Evolutionary conservation across 2,113 vertebrate genomes (phyloP).

Genomic region (Leptobrachium leishanense): DNA sequence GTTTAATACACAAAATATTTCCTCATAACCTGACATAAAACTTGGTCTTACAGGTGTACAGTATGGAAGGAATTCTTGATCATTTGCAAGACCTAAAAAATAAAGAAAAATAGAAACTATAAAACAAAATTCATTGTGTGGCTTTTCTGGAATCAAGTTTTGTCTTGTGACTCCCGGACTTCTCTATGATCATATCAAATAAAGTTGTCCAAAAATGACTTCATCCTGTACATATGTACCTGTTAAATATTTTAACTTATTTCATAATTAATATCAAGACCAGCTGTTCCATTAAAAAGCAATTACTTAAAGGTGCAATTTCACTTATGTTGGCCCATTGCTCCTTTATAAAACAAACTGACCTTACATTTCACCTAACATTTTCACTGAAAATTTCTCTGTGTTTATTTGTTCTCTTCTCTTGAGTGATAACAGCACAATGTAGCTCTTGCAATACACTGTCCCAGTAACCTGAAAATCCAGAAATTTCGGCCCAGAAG

Average conservation of each 20-base stretch:
- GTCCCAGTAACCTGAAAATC: too few relatives aligned
- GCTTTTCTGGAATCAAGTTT: conserved; percentile 60
- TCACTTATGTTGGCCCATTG: conserved; percentile 3
- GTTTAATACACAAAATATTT: conserved; percentile 66
- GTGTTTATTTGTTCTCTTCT: too few relatives aligned
- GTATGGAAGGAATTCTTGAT: conserved; percentile 64
- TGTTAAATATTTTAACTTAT: conserved; percentile 64
- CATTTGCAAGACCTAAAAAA: conserved; percentile 57
- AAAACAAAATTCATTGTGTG: conserved; percentile 64
- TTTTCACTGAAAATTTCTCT: neutral
- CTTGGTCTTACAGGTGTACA: conserved; percentile 70
- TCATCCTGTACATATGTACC: conserved; percentile 67
- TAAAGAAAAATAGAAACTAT: conserved; percentile 54
- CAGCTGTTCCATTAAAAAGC: conserved; percentile 60
- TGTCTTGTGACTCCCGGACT: conserved; percentile 55
- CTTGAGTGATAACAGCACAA: too few relatives aligned
- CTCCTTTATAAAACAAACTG: neutral
- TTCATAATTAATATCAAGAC: conserved; percentile 68
- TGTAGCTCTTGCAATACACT: too few relatives aligned
- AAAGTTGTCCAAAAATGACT: conserved; percentile 72
- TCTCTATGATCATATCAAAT: conserved; percentile 62
- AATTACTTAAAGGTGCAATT: conserved; percentile 20
- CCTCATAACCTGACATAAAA: conserved; percentile 65
- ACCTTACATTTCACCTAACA: neutral
- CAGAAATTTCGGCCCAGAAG: too few relatives aligned